These are phyloP conservation scores for Triplophysa yarkandensis DNA, from an alignment of 2,797 vertebrate genomes.

Conservation along the genomic window DNA sequence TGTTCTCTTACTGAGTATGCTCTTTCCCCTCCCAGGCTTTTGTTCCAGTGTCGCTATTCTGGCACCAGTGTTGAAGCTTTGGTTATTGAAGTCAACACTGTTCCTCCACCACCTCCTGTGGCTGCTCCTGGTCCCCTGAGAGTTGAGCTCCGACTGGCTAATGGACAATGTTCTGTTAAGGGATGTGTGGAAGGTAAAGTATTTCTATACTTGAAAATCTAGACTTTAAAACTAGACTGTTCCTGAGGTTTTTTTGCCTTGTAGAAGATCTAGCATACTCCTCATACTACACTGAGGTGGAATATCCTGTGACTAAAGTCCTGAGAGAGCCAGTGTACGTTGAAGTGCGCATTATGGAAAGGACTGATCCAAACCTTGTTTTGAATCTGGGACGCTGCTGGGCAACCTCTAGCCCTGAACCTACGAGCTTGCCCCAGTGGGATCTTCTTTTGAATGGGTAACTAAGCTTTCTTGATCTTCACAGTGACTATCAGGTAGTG, in stretches of 20 bases:
- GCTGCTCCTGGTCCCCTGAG: conserved; percentile 63
- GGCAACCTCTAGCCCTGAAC: conserved; percentile 44
- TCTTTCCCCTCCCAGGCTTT: conserved; percentile 60
- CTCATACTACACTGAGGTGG: not conserved
- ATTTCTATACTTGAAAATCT: conserved; percentile 9
- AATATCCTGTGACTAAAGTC: conserved; percentile 13
- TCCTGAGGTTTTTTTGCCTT: not conserved
- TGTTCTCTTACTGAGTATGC: not conserved
- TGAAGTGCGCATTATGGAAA: conserved; percentile 24
- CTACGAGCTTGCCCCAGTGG: conserved; percentile 41
- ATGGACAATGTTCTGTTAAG: conserved; percentile 63
- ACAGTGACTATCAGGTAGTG: too few relatives aligned
- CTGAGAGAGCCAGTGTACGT: conserved; percentile 12
- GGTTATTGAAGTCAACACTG: conserved; percentile 51
- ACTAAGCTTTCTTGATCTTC: not conserved
- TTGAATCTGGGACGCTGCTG: conserved; percentile 42
- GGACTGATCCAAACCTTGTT: conserved; percentile 61
- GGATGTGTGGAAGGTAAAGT: conserved; percentile 65
- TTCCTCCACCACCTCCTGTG: conserved; percentile 55
- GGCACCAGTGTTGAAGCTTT: conserved; percentile 53
- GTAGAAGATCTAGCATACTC: not conserved
- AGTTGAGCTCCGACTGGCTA: conserved; percentile 69
- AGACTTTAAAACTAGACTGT: not conserved
- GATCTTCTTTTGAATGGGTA: conserved; percentile 48
- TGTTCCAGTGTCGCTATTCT: conserved; percentile 68